These are phyloP conservation scores for Limnephilus lunatus DNA, from an alignment of 2,888 invertebrate genomes.

Conservation along the genomic window DNA sequence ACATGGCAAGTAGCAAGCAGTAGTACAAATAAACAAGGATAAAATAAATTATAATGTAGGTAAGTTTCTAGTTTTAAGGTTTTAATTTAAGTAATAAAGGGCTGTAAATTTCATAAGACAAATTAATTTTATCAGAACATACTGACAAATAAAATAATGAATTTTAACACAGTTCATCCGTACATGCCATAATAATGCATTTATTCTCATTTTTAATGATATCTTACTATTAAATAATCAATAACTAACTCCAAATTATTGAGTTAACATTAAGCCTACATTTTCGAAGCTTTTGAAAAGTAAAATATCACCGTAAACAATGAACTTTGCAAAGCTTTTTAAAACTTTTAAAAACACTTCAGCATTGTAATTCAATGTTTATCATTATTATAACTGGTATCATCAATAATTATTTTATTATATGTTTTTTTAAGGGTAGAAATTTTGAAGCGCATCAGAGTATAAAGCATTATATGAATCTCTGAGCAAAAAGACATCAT, in stretches of 20 bases:
- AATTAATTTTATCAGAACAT: not conserved
- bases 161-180: not conserved
- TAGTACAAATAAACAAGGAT: not conserved
- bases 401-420: not conserved
- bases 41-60: not conserved
- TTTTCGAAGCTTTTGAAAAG: not conserved
- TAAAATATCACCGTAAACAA: not conserved
- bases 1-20: not conserved
- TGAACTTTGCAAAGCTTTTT: not conserved
- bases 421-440: slow-evolving; percentile 78
- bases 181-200: not conserved
- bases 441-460: slow-evolving; percentile 82
- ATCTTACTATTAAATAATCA: not conserved
- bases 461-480: slow-evolving; percentile 83
- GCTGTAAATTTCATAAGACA: not conserved
- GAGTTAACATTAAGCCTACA: not conserved
- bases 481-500: slow-evolving; percentile 82
- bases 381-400: slow-evolving; percentile 10
- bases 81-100: not conserved
- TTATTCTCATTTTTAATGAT: not conserved
- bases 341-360: slow-evolving; percentile 15
- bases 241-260: not conserved
- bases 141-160: not conserved
- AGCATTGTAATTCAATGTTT: not conserved
- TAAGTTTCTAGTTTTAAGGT: not conserved